Evolutionary conservation across 92 coral and sea anemone genomes (phyloP).

Genomic region (Scolanthus callimorphus): DNA sequence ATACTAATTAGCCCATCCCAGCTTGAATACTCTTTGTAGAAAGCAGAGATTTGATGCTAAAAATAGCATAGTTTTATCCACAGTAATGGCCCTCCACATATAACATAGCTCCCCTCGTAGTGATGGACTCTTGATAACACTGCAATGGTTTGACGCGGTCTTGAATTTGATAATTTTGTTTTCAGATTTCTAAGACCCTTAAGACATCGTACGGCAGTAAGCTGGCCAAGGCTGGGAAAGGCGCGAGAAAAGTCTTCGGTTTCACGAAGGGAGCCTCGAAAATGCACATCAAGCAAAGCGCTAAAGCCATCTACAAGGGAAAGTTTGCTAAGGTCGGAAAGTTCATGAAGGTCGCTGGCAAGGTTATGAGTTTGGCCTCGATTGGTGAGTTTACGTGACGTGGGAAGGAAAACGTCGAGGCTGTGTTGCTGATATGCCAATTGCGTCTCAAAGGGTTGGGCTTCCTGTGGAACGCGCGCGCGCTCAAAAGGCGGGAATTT

Average conservation of each 20-base stretch:
- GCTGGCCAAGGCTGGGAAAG: constrained; percentile 41
- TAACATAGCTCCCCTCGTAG: too few species aligned
- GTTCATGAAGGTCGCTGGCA: constrained; percentile 27
- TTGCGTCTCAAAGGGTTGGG: not conserved
- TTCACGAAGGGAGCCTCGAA: constrained; percentile 40
- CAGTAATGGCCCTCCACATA: too few species aligned
- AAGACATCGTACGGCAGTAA: constrained; percentile 45
- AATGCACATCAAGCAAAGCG: constrained; percentile 40
- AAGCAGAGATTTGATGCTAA: too few species aligned
- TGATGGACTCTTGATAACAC: too few species aligned
- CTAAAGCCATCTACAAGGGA: constrained; percentile 45
- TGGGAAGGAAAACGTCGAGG: not conserved
- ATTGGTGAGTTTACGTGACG: constrained; percentile 20
- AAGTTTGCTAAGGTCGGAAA: constrained; percentile 12
- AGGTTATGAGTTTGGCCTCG: constrained; percentile 34
- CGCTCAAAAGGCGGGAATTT: too few species aligned
- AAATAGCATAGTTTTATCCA: too few species aligned
- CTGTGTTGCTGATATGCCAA: not conserved
- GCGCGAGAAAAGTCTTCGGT: constrained; percentile 50
- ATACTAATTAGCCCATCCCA: too few species aligned
- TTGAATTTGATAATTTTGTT: not conserved
- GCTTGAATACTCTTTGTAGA: too few species aligned
- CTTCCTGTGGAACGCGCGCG: too few species aligned
- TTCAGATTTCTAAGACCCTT: constrained; percentile 51
- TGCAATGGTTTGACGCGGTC: not conserved